Conservation (phyloP, 1,140 invertebrate genomes). For the Nasonia vitripennis region DNA sequence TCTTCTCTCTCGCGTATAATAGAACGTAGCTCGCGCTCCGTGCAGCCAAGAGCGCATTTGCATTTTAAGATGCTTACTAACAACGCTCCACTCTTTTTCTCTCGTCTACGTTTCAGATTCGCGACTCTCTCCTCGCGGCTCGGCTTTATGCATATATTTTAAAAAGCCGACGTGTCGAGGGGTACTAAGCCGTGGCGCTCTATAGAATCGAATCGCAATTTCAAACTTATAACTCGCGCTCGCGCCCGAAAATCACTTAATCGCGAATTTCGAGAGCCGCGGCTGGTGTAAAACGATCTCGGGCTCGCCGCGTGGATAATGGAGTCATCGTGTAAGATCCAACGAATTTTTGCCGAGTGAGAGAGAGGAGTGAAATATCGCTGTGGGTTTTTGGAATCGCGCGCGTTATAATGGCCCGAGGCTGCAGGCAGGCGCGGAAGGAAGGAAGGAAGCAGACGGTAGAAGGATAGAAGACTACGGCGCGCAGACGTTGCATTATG, state of each 20-base stretch:
- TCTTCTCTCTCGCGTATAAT: constrained; percentile 1
- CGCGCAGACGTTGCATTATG: constrained; percentile 51
- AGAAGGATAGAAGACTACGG: background rate
- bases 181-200: background rate
- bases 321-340: constrained; percentile 35
- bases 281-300: no score
- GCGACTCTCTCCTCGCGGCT: constrained; percentile 20
- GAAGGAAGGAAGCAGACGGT: constrained; percentile 20
- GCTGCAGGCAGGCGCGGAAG: background rate
- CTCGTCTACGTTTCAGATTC: constrained; percentile 55
- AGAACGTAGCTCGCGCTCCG: background rate
- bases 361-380: constrained; percentile 35
- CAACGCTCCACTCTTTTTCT: constrained; percentile 52
- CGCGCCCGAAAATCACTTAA: no score
- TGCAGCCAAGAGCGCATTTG: constrained; percentile 32
- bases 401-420: background rate
- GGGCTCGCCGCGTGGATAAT: background rate
- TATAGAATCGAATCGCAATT: constrained; percentile 2
- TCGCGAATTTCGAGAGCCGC: no score
- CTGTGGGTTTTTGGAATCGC: constrained; percentile 41
- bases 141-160: constrained; percentile 50
- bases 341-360: background rate
- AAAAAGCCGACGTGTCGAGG: background rate
- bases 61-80: constrained; percentile 45
- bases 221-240: no score